Conservation (phyloP, 1,140 invertebrate genomes). For the Popillia japonica region DNA sequence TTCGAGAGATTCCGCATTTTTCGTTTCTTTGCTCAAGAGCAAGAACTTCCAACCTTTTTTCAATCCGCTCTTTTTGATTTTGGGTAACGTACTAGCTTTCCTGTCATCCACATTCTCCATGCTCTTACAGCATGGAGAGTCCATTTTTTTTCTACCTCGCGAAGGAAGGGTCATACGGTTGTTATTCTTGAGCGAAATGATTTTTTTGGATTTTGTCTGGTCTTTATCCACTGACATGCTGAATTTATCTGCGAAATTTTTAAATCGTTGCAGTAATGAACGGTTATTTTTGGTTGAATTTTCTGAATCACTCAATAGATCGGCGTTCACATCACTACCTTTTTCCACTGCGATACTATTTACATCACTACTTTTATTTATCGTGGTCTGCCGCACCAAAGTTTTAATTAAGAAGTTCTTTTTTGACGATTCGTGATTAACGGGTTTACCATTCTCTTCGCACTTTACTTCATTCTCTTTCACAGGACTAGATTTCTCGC, state of each 20-base stretch:
- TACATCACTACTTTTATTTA: constrained; percentile 40
- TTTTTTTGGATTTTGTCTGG: constrained; percentile 48
- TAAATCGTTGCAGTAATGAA: constrained; percentile 55
- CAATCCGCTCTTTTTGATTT: constrained; percentile 50
- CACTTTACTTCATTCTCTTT: background rate
- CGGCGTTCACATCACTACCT: constrained; percentile 44
- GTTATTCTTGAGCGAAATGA: constrained; percentile 48
- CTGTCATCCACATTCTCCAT: constrained; percentile 51
- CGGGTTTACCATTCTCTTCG: constrained; percentile 43
- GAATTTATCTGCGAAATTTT: constrained; percentile 58
- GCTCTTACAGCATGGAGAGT: constrained; percentile 51
- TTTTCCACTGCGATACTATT: constrained; percentile 51
- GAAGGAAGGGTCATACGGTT: constrained; percentile 45
- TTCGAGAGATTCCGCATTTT: constrained; percentile 42
- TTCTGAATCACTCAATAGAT: constrained; percentile 42
- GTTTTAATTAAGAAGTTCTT: constrained; percentile 39
- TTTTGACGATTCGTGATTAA: constrained; percentile 35
- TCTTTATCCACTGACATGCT: constrained; percentile 55
- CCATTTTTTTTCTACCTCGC: constrained; percentile 41
- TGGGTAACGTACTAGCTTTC: constrained; percentile 56
- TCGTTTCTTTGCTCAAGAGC: constrained; percentile 49
- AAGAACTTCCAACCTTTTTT: constrained; percentile 57
- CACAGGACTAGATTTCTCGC: constrained; percentile 37
- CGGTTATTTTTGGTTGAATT: constrained; percentile 47
- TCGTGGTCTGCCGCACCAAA: constrained; percentile 41